phyloP scores from a whole-genome alignment of 2,113 vertebrate species.

The Gallinago undulata region DNA sequence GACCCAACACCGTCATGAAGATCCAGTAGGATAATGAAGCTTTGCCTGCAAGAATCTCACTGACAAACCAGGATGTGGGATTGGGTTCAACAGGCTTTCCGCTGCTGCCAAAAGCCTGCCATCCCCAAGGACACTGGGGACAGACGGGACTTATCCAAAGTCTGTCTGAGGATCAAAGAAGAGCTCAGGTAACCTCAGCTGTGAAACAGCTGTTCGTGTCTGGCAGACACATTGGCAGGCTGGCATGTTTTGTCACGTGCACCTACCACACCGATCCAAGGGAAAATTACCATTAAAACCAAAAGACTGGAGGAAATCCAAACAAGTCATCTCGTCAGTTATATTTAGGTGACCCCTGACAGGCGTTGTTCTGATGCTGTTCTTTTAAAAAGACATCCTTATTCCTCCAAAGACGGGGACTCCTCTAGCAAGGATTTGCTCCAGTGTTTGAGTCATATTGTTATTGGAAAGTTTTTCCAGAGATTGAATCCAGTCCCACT shows the following conservation, averaged over 20 bases:
- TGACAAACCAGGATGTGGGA: background rate
- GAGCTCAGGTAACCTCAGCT: background rate
- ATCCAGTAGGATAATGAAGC: background rate
- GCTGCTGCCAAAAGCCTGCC: background rate
- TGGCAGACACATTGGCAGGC: background rate
- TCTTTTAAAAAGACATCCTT: background rate
- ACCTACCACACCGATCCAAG: background rate
- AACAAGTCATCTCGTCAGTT: background rate
- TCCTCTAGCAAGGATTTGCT: background rate
- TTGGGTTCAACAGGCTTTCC: background rate
- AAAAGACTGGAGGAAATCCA: background rate
- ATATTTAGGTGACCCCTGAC: background rate
- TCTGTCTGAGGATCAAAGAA: background rate
- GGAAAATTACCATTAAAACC: background rate
- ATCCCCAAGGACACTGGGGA: background rate
- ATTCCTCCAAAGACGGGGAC: fast-evolving
- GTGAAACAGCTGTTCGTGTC: fast-evolving
- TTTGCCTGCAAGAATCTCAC: background rate
- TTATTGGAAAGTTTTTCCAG: background rate
- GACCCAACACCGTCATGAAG: background rate
- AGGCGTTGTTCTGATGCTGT: background rate
- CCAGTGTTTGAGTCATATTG: background rate
- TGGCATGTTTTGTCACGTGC: background rate
- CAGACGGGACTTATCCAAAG: background rate
- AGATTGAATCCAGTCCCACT: background rate